phyloP scores from a whole-genome alignment of 2,113 vertebrate genomes.

The Edolisoma coerulescens region DNA sequence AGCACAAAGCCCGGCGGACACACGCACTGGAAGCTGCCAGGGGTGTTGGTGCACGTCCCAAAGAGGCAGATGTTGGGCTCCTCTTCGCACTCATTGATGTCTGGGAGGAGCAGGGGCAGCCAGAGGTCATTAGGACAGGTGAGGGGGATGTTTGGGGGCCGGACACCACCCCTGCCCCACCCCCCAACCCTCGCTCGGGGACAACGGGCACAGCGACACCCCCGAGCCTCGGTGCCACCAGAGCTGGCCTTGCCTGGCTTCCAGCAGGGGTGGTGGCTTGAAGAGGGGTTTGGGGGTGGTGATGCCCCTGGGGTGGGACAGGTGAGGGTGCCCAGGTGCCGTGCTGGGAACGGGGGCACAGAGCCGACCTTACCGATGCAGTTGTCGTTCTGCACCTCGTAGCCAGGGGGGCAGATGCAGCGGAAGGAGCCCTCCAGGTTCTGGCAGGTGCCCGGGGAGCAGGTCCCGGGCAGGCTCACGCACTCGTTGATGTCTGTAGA shows the following conservation, averaged over 20 bases:
- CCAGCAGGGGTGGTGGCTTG: too few species aligned
- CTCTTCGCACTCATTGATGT: constrained; percentile 89
- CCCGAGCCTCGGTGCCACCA: rapidly evolving
- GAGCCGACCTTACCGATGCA: constrained; percentile 80
- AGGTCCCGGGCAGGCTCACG: constrained; percentile 81
- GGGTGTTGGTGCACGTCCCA: constrained; percentile 88
- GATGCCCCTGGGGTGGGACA: background rate
- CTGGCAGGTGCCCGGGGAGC: constrained; percentile 91
- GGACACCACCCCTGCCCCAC: background rate
- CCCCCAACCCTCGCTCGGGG: background rate
- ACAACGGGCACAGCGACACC: background rate
- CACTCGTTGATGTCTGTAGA: constrained; percentile 89
- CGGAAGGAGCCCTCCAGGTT: constrained; percentile 93
- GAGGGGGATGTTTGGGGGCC: background rate
- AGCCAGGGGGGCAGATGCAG: constrained; percentile 90
- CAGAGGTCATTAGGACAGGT: background rate
- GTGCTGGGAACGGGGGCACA: background rate
- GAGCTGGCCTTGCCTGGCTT: background rate
- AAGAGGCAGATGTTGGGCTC: constrained; percentile 88
- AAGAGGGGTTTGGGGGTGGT: background rate
- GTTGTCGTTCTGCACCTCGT: constrained; percentile 89
- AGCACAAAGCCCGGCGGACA: constrained; percentile 87
- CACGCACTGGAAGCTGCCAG: constrained; percentile 89
- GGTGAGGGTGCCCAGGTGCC: background rate
- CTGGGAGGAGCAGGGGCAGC: constrained; percentile 60